These are phyloP conservation scores for Teleopsis dalmanni DNA, from an alignment of 1,140 invertebrate species.

Conservation along the genomic window DNA sequence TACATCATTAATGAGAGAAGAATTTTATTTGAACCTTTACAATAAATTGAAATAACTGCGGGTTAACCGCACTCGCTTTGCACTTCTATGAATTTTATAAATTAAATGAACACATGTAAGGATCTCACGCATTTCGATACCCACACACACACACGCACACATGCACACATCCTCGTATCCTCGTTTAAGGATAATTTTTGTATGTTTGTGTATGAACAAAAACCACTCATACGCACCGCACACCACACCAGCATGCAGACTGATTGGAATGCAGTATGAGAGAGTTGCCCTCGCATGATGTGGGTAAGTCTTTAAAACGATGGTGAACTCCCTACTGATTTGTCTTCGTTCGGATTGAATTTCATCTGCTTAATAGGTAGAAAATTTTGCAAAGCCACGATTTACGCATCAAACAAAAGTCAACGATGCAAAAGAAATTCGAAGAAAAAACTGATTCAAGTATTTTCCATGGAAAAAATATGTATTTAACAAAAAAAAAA, in stretches of 20 bases:
- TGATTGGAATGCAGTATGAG: too few species aligned
- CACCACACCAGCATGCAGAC: background rate
- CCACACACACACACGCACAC: background rate
- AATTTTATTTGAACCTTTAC: background rate
- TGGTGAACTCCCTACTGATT: too few species aligned
- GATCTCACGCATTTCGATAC: background rate
- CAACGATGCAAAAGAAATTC: conserved; percentile 5
- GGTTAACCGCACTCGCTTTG: background rate
- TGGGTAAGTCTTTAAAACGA: too few species aligned
- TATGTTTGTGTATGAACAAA: too few species aligned
- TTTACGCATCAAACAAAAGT: conserved; percentile 9
- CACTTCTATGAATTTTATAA: too few species aligned
- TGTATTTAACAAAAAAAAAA: too few species aligned
- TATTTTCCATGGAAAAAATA: too few species aligned
- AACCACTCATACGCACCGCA: background rate
- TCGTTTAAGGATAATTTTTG: too few species aligned
- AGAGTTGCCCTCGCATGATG: too few species aligned
- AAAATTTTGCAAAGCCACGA: conserved; percentile 8
- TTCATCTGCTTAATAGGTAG: conserved; percentile 10
- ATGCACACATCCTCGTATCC: background rate
- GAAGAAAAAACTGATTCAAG: background rate
- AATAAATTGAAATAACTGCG: background rate
- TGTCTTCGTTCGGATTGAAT: too few species aligned
- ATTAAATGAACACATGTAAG: too few species aligned
- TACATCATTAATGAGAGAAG: background rate